These are phyloP conservation scores for Anabas testudineus DNA, from an alignment of 2,797 vertebrate species.

Conservation along the genomic window DNA sequence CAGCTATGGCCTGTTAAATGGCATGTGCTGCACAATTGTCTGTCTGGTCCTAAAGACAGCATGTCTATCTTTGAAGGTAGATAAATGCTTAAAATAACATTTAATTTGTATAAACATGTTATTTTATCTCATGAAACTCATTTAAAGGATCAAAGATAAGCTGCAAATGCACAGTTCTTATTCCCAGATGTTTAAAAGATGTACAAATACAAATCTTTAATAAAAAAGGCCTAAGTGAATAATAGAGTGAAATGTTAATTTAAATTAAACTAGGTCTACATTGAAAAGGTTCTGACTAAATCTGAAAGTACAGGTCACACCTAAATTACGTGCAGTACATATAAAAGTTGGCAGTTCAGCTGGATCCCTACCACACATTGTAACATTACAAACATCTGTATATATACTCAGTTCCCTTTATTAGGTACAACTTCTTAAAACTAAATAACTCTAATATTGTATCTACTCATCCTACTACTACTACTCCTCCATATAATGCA, in stretches of 20 bases:
- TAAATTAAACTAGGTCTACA: conserved; percentile 17
- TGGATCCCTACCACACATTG: not conserved
- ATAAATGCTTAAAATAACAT: not conserved
- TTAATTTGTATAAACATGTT: not conserved
- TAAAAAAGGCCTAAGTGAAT: conserved; percentile 12
- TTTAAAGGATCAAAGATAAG: not conserved
- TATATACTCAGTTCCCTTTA: no score
- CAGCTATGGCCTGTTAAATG: conserved; percentile 38
- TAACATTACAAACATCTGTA: not conserved
- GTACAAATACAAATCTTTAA: not conserved
- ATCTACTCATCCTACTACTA: not conserved
- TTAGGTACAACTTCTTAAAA: not conserved
- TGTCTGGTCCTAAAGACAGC: conserved; percentile 9
- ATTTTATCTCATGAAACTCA: not conserved
- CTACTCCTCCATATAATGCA: not conserved
- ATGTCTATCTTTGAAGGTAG: not conserved
- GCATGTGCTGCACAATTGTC: conserved; percentile 15
- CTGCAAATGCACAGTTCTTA: not conserved
- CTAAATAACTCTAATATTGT: not conserved
- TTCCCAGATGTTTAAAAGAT: conserved; percentile 13
- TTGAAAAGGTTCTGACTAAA: not conserved
- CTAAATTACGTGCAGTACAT: not conserved
- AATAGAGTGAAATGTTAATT: conserved; percentile 23
- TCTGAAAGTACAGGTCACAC: not conserved
- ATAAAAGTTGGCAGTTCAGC: not conserved